Base-by-base conservation (phyloP, 2,888 invertebrate species). In the Stomorhina lunata region DNA sequence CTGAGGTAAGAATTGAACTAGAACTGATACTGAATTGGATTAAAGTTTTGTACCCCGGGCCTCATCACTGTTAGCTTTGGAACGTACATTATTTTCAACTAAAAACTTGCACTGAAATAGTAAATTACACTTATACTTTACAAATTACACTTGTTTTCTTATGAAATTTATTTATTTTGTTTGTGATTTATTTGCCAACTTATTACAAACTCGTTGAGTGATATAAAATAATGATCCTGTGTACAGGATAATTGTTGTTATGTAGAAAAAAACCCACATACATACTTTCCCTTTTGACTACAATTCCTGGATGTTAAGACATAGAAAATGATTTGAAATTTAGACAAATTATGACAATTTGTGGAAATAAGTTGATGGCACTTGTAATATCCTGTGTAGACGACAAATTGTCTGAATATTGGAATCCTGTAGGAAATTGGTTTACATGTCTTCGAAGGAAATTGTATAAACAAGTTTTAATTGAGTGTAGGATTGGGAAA, bases 121-220 rank as follows among this genome's bases (percentile, higher is more conserved):
- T 17, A 5, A 43, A 71, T 20, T 57, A 43, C 22, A 34, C 17
- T 45, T 22, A 45, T 71, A 43, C n/a, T 45, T 32, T 20, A 0
- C 22, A 57, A 22, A 45, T 57, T 57, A 34, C 9, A 45, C 32
- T 15, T 57, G 57, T 69, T 57, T 43, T 22, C n/a, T n/a, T n/a
- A n/a, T n/a, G n/a, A n/a, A n/a, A 29, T 20, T 48, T n/a, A n/a
- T 15, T 17, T 68, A 12, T 9, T 7, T 6, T 69, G 10, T 22
- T 22, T 45, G 20, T 48, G 22, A 40, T 9, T 68, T 45, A 15
- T 34, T 45, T 37, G 12, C 2, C 15, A 71, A 71, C 45, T 59
- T 71, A 27, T 59, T 27, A 48, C 45, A 34, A 34, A 48, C 29
- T 32, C 25, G 15, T 43, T 29, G 32, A 55, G n/a, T n/a, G n/a